Evolutionary conservation across 1,140 invertebrate species (phyloP).

Genomic region (Zaprionus gabonicus): DNA sequence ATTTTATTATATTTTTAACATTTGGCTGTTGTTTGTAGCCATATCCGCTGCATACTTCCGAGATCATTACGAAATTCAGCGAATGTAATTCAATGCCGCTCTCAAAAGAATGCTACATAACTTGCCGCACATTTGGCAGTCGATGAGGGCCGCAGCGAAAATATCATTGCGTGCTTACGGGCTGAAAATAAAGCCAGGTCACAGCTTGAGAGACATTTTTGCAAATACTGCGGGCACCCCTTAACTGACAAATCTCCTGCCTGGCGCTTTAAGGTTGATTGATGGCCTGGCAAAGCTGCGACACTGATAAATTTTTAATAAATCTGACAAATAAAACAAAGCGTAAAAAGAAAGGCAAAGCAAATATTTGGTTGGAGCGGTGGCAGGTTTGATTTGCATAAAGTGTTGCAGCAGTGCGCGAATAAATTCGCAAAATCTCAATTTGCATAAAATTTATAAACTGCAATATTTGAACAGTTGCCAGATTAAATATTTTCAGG

Average conservation of each 20-base stretch:
- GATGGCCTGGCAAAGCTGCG: slow-evolving; percentile 67
- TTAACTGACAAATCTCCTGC: slow-evolving; percentile 38
- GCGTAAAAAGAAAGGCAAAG: neutral
- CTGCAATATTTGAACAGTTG: slow-evolving; percentile 27
- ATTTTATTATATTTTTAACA: neutral
- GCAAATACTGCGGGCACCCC: neutral
- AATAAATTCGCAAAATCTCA: slow-evolving; percentile 18
- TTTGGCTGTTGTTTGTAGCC: neutral
- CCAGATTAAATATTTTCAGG: neutral
- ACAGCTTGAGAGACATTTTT: neutral
- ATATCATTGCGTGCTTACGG: slow-evolving; percentile 3
- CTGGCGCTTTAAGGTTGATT: slow-evolving; percentile 64
- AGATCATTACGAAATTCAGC: neutral
- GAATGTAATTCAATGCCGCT: neutral
- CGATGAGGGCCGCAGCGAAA: neutral
- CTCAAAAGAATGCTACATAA: neutral
- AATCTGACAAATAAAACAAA: slow-evolving; percentile 48
- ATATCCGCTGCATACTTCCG: neutral
- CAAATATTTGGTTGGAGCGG: slow-evolving; percentile 42
- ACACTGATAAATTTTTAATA: slow-evolving; percentile 82
- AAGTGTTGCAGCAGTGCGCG: slow-evolving; percentile 59
- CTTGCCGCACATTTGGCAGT: neutral
- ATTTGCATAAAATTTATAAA: slow-evolving; percentile 47
- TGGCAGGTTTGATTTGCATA: slow-evolving; percentile 50
- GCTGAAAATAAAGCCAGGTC: neutral